A percentile compares a stretch with the other conserved stretches of the same genome.
Evolutionary conservation across 2,797 vertebrate genomes (phyloP).

Genomic region (Psittacula derbiana): DNA sequence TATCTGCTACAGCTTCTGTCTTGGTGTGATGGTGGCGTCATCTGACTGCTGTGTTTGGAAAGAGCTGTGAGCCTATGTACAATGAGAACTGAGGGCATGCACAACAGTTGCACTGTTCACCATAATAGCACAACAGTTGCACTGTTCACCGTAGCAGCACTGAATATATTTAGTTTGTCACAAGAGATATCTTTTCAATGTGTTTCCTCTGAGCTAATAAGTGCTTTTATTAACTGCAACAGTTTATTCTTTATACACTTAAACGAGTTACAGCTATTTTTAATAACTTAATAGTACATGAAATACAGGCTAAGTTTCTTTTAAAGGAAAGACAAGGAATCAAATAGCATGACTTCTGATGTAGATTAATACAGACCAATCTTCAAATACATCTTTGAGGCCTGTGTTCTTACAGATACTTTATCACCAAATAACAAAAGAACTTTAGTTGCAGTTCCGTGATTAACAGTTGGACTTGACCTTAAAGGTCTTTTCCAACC

Average conservation of each 20-base stretch:
- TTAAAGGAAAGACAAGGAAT: neutral
- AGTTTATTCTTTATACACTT: neutral
- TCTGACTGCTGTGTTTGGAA: neutral
- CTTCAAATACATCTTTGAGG: neutral
- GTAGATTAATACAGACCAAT: neutral
- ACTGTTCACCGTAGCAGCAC: neutral
- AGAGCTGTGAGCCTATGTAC: fast-evolving
- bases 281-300: neutral
- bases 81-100: neutral
- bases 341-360: neutral
- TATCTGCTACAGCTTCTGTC: neutral
- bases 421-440: neutral
- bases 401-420: neutral
- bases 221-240: neutral
- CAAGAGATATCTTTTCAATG: neutral
- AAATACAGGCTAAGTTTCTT: neutral
- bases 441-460: neutral
- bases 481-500: neutral
- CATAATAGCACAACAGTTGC: neutral
- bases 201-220: neutral
- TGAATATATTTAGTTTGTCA: neutral
- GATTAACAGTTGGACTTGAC: neutral
- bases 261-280: neutral
- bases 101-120: neutral
- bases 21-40: neutral